Conservation (phyloP, 1,140 invertebrate genomes). For the Latrodectus geometricus region DNA sequence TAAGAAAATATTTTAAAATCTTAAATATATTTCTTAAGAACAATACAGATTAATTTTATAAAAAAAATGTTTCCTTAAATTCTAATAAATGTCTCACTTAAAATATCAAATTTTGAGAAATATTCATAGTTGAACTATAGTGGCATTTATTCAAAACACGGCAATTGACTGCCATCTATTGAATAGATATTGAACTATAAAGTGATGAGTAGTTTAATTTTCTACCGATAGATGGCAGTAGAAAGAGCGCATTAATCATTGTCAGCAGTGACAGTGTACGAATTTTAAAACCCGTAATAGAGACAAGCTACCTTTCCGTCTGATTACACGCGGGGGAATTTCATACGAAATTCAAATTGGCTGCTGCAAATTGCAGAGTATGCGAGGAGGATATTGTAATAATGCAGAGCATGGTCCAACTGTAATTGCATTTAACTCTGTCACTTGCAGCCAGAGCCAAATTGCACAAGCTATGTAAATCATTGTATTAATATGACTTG, state of each 20-base stretch:
- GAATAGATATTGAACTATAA: background rate
- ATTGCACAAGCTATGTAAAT: conserved; percentile 40
- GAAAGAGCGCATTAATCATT: conserved; percentile 48
- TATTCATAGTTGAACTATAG: no score
- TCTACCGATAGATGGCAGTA: conserved; percentile 27
- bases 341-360: conserved; percentile 51
- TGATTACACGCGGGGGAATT: conserved; percentile 54
- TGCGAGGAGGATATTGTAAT: conserved; percentile 28
- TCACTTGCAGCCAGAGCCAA: conserved; percentile 9
- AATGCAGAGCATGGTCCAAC: conserved; percentile 42
- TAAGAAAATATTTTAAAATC: no score
- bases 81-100: no score
- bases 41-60: no score
- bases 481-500: background rate
- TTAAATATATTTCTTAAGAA: no score
- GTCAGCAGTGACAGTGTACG: conserved; percentile 53
- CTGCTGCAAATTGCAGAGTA: conserved; percentile 39
- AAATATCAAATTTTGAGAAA: no score
- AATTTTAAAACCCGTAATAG: conserved; percentile 61
- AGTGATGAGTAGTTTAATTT: background rate
- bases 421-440: conserved; percentile 47
- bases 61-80: no score
- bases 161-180: conserved; percentile 36
- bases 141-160: background rate
- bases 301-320: conserved; percentile 35